Conservation (phyloP, 2,888 invertebrate genomes). For the Xestia xanthographa region DNA sequence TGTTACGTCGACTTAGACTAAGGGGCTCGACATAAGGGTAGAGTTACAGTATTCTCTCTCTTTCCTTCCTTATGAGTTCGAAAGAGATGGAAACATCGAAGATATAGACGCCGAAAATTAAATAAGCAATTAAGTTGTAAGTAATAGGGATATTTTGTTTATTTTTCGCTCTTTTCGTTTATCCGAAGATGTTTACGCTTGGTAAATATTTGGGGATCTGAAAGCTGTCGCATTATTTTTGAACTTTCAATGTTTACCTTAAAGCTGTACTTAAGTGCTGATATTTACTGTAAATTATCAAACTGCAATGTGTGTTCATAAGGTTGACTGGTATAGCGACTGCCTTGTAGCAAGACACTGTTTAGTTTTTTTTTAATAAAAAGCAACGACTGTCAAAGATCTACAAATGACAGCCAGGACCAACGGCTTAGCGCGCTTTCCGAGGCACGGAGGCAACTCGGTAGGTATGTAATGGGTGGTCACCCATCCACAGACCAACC, state of each 20-base stretch:
- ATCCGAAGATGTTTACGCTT: constrained; percentile 21
- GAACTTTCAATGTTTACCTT: neutral
- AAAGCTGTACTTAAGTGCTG: neutral
- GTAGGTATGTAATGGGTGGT: too few relatives aligned
- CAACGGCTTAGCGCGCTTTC: too few relatives aligned
- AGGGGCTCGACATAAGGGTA: constrained; percentile 59
- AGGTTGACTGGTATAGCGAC: neutral
- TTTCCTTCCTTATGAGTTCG: neutral
- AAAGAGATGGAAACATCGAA: constrained; percentile 36
- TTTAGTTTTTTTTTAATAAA: neutral
- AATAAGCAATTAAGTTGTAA: constrained; percentile 52
- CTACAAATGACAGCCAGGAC: too few relatives aligned
- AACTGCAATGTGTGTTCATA: neutral
- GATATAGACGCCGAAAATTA: constrained; percentile 57
- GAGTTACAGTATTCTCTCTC: constrained; percentile 36
- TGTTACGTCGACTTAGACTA: constrained; percentile 65
- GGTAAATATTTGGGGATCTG: constrained; percentile 8
- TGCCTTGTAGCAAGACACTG: too few relatives aligned
- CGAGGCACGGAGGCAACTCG: too few relatives aligned
- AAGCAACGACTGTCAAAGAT: too few relatives aligned
- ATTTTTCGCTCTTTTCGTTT: constrained; percentile 36
- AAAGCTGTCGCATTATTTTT: constrained; percentile 7
- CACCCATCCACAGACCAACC: too few relatives aligned
- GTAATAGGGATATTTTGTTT: constrained; percentile 59
- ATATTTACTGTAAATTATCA: neutral